Evolutionary conservation across 2,888 invertebrate species (phyloP), one percentile per base, ranked within the genome.

Genomic region (Leptinotarsa rubiginosa): DNA sequence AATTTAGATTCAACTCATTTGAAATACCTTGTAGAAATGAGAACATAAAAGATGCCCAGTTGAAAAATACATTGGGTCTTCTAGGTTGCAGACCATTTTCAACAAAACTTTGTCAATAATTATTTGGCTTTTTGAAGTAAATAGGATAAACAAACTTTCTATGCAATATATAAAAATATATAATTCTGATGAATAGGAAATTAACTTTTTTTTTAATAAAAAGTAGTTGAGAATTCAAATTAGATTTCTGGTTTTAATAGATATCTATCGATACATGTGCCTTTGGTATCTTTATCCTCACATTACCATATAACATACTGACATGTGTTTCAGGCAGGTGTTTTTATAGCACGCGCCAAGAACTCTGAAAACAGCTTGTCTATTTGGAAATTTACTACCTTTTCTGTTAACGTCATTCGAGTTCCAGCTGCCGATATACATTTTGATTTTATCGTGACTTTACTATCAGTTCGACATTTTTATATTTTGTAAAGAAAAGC

Each of bases 311-410:
- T 68, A 75, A 49, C 75, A 73, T 75, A 70, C 69, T 82, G 83
- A 85, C 85, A 85, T 85, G 83, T 85, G 85, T 80, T 81, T 77
- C 75, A 79, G 73, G 78, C 79, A 79, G 80, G 79, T 79, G 79
- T 75, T 69, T 77, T 66, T 65, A 52, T 56, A 75, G 83, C 85
- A 85, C 86, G 85, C 83, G 85, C 84, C 85, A 83, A 79, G 78
- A 81, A 74, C 77, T 77, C 74, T 66, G 76, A 78, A 83, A 25
- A 82, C 84, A 84, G 84, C 84, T 85, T 85, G 84, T 81, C 82
- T 82, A 83, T 81, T 84, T 80, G 77, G 81, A 79, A 80, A 82
- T 83, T 79, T 82, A 81, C 80, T 78, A 79, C 70, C 78, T 80
- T 80, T 80, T 82, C 74, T 69, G 54, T 75, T 74, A 72, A 75